A percentile compares a stretch with the other conserved stretches of the same genome.
These are phyloP conservation scores for Ephydatia muelleri DNA, from an alignment of 37 sponge, comb jelly and placozoan genomes.

Conservation along the genomic window DNA sequence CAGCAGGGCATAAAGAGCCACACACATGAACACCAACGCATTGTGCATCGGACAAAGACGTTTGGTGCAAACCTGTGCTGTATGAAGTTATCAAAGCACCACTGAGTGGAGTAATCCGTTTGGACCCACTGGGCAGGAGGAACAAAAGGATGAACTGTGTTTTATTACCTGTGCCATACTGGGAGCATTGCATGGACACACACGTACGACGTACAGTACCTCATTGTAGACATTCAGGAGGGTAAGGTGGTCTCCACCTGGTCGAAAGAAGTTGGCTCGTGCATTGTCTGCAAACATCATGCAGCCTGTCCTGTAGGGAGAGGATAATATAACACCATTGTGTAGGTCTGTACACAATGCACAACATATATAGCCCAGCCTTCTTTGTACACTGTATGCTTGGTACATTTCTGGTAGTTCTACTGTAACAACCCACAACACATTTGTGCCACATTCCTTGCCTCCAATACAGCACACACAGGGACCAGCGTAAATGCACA, in stretches of 20 bases:
- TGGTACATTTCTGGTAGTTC: too few relatives aligned
- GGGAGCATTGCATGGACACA: neutral
- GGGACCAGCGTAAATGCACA: neutral
- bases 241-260: conserved; percentile 98
- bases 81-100: conserved; percentile 99
- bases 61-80: conserved; percentile 74
- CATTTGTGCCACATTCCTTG: too few relatives aligned
- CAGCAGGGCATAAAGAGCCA: neutral
- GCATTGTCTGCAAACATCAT: conserved; percentile 97
- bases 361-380: neutral
- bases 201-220: too few relatives aligned
- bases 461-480: too few relatives aligned
- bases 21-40: conserved; percentile 6
- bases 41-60: neutral
- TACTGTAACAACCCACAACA: too few relatives aligned
- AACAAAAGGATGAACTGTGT: neutral
- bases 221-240: conserved; percentile 97
- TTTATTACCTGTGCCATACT: neutral
- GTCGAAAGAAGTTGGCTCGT: conserved; percentile 92
- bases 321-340: too few relatives aligned
- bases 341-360: too few relatives aligned
- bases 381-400: neutral
- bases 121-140: conserved; percentile 77
- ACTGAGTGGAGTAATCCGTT: conserved; percentile 95
- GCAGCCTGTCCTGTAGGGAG: conserved; percentile 69